Conservation (phyloP, 2,888 invertebrate species). For the Deilephila porcellus region DNA sequence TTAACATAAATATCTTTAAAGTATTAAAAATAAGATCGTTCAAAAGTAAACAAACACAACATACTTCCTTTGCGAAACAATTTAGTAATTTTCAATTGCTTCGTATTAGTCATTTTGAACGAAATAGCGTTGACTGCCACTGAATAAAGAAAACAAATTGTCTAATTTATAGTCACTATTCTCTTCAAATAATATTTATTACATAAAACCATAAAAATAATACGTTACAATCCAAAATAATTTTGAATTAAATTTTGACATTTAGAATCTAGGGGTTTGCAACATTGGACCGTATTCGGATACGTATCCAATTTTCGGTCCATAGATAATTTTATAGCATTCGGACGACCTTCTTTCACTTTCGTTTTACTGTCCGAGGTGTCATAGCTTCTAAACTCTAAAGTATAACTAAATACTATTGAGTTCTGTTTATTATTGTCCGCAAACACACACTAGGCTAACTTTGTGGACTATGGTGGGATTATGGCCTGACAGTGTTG, state of each 20-base stretch:
- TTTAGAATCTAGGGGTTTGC: not conserved
- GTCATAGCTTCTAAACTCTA: too few relatives aligned
- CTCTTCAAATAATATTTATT: not conserved
- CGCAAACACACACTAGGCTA: too few relatives aligned
- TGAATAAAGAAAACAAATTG: too few relatives aligned
- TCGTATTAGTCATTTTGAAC: constrained; percentile 38
- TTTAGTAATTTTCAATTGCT: constrained; percentile 69
- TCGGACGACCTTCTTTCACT: too few relatives aligned
- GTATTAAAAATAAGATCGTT: not conserved
- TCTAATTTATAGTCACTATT: too few relatives aligned
- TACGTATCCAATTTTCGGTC: not conserved
- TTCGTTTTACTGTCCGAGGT: too few relatives aligned
- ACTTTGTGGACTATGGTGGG: too few relatives aligned
- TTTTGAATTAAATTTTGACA: not conserved
- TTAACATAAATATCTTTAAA: too few relatives aligned
- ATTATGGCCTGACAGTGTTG: too few relatives aligned
- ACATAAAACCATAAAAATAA: not conserved
- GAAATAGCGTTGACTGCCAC: too few relatives aligned
- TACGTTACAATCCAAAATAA: not conserved
- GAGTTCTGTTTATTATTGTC: too few relatives aligned
- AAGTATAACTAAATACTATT: too few relatives aligned
- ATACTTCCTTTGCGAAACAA: constrained; percentile 63
- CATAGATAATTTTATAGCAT: not conserved
- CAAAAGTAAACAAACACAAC: constrained; percentile 29
- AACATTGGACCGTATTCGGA: not conserved